These are phyloP conservation scores for Crenichthys baileyi DNA, from an alignment of 2,797 vertebrate species.

Conservation along the genomic window DNA sequence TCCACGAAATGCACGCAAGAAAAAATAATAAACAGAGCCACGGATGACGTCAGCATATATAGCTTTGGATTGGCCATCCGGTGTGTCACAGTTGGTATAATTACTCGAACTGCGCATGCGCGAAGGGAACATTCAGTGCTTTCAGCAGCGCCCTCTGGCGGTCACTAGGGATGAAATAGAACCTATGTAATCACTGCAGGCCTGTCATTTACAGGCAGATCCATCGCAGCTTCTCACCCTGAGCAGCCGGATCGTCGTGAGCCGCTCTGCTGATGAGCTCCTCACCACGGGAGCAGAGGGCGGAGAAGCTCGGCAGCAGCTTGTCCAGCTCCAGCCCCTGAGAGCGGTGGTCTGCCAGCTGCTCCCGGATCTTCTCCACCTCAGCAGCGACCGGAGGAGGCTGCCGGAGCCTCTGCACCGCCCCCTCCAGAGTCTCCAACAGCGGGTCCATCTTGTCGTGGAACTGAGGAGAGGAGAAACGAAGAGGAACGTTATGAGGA, in stretches of 20 bases:
- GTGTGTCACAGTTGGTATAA: no score
- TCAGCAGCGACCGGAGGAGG: constrained; percentile 95
- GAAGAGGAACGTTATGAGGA: constrained; percentile 55
- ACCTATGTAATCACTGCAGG: no score
- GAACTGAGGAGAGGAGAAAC: constrained; percentile 86
- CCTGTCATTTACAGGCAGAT: not conserved
- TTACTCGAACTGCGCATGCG: no score
- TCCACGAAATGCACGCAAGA: no score
- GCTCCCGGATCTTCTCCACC: constrained; percentile 98
- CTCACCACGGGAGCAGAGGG: constrained; percentile 91
- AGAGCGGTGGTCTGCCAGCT: constrained; percentile 92
- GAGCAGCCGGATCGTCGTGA: constrained; percentile 92
- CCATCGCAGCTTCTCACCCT: constrained; percentile 79
- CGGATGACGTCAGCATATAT: no score
- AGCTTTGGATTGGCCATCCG: no score
- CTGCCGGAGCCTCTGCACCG: constrained; percentile 89
- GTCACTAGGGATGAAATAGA: no score
- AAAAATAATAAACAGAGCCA: no score
- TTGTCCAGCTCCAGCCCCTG: constrained; percentile 95
- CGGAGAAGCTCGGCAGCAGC: constrained; percentile 94
- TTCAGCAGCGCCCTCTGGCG: no score
- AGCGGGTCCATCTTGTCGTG: constrained; percentile 99
- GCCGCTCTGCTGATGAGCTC: constrained; percentile 92
- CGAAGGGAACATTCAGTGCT: no score
- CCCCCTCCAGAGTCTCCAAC: constrained; percentile 92